Conservation (phyloP, 1,140 invertebrate genomes). For the Cepaea nemoralis region DNA sequence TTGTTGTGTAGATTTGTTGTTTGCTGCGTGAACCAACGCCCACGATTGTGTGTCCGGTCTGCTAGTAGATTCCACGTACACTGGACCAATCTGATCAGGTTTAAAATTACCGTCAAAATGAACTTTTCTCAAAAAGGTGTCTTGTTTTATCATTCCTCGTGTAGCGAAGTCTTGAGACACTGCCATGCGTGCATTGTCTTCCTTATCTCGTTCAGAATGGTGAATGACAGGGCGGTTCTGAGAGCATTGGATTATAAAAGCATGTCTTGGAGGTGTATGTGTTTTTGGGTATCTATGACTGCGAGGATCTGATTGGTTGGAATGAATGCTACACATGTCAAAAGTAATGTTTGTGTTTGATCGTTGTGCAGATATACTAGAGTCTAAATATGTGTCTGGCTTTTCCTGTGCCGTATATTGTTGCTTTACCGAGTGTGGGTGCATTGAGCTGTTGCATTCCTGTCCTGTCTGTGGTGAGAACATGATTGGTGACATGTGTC, state of each 20-base stretch:
- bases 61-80: neutral
- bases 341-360: neutral
- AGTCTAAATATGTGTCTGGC: neutral
- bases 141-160: neutral
- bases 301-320: neutral
- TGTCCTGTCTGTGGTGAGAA: neutral
- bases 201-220: neutral
- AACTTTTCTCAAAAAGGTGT: neutral
- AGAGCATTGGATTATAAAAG: neutral
- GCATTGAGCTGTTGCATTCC: neutral
- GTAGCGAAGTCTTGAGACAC: neutral
- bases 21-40: neutral
- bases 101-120: neutral
- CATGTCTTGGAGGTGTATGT: neutral
- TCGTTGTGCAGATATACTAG: neutral
- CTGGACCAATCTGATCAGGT: neutral
- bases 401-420: neutral
- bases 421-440: neutral
- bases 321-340: neutral
- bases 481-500: neutral
- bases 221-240: neutral
- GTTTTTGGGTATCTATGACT: neutral
- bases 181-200: neutral
- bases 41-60: neutral
- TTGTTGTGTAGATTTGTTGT: neutral